Percentiles rank a stretch among this genome's conserved stretches.
phyloP scores from a whole-genome alignment of 2,888 invertebrate genomes.

The Graphium colonna region DNA sequence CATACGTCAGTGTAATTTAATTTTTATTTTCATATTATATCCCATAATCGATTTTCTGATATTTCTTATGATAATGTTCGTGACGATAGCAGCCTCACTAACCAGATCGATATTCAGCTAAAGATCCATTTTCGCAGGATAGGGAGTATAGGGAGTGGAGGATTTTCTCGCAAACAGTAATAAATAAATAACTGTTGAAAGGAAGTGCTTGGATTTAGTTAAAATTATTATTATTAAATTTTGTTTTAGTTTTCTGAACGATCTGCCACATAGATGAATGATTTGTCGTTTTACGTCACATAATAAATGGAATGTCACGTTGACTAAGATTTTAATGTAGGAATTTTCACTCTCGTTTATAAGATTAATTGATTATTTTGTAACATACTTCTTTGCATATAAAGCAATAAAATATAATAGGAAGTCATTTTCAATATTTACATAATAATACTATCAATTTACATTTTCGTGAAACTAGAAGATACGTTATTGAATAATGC shows the following conservation, averaged over 20 bases:
- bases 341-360: neutral
- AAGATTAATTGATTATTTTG: neutral
- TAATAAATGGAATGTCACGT: slow-evolving; percentile 6
- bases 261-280: slow-evolving; percentile 26
- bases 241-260: slow-evolving; percentile 23
- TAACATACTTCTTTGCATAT: neutral
- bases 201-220: neutral
- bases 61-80: neutral
- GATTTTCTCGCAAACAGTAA: neutral
- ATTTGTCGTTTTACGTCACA: slow-evolving; percentile 20
- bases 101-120: slow-evolving; percentile 4
- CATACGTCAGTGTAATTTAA: no score
- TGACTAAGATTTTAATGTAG: slow-evolving; percentile 14
- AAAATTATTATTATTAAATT: neutral
- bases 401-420: neutral
- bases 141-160: neutral
- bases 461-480: slow-evolving; percentile 1
- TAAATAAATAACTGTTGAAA: neutral
- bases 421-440: neutral
- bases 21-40: no score
- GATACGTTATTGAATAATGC: slow-evolving; percentile 20
- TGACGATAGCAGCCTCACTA: neutral
- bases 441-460: neutral
- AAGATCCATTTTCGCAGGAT: neutral
- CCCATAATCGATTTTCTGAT: neutral